Evolutionary conservation across 2,113 vertebrate genomes (phyloP), one percentile per base, ranked within the genome.

Genomic region (Trogon melanurus): DNA sequence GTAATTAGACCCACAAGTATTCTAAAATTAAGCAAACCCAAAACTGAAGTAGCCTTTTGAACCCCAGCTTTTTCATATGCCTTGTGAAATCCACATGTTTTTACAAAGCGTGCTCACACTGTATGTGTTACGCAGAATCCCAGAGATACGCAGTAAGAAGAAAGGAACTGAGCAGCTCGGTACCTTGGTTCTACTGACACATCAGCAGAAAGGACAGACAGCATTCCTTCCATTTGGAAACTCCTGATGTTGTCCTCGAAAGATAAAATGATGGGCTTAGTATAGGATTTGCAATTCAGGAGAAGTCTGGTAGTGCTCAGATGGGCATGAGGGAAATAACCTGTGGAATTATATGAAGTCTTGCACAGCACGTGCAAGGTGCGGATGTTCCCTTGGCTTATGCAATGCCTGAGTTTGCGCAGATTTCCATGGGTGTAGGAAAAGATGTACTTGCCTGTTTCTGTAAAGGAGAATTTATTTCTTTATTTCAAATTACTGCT

Each of bases 191-290:
- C 19, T 53, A 10, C 9, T 13, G 20, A 20, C 38, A 20, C 11
- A 64, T 26, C 62, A 72, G 25, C 20, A 54, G 18, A 38, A 60
- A 64, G 29, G 66, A 36, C 26, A 74, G 9, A 20, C 5, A 50
- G 11, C 29, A 11, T 74, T n/a, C 4, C 13, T 45, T 44, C 25
- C 47, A 1, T 60, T 79, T 64, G 12, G 47, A 34, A 89, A 67
- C 4, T 64, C 38, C 30, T 51, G 25, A 7, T 75, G 7, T 19
- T 79, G 11, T 48, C 22, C 45, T 10, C 0, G 0, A 27, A 26
- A 61, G 7, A 45, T 84, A 48, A 65, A 81, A 48, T 32, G 32
- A 3, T 62, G 26, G 26, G 5, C 26, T 53, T 38, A 14, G 7
- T 11, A 12, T 1, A 19, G 51, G 71, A 62, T 67, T 47, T 66